A percentile compares a stretch with the other conserved stretches of the same genome.
Evolutionary conservation across 2,113 vertebrate species (phyloP).

Genomic region (Cettia cetti): DNA sequence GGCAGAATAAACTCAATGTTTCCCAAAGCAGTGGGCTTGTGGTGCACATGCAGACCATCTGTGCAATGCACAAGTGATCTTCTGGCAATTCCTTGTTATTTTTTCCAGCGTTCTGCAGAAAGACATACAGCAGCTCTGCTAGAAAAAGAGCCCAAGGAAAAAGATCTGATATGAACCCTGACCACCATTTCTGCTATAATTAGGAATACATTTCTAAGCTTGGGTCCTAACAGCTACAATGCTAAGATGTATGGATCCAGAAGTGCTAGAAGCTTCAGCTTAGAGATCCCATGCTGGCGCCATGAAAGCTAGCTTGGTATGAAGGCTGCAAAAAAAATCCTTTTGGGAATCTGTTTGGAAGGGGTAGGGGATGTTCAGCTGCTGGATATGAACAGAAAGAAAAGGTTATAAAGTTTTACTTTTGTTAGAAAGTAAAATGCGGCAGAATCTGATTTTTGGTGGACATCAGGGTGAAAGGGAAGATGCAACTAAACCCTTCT

Average conservation of each 20-base stretch:
- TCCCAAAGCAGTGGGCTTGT: not conserved
- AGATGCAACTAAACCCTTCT: constrained; percentile 17
- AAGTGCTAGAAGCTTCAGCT: not conserved
- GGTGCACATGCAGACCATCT: not conserved
- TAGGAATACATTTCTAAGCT: not conserved
- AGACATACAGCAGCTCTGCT: not conserved
- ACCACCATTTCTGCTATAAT: not conserved
- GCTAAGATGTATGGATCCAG: not conserved
- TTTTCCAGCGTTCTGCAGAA: not conserved
- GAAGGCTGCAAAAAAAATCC: not conserved
- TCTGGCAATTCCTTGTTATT: not conserved
- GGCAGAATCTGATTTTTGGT: not conserved
- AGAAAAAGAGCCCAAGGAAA: not conserved
- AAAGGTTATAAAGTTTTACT: not conserved
- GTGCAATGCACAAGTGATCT: not conserved
- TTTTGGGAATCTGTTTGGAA: not conserved
- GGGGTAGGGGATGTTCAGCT: not conserved
- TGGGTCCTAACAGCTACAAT: not conserved
- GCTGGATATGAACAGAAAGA: not conserved
- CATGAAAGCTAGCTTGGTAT: not conserved
- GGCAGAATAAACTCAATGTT: not conserved
- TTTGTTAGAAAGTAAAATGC: not conserved
- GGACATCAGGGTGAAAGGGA: constrained; percentile 16
- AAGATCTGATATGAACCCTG: not conserved
- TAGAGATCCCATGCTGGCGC: not conserved